Conservation (phyloP, 1,140 invertebrate species). For the Drosophila jambulina region DNA sequence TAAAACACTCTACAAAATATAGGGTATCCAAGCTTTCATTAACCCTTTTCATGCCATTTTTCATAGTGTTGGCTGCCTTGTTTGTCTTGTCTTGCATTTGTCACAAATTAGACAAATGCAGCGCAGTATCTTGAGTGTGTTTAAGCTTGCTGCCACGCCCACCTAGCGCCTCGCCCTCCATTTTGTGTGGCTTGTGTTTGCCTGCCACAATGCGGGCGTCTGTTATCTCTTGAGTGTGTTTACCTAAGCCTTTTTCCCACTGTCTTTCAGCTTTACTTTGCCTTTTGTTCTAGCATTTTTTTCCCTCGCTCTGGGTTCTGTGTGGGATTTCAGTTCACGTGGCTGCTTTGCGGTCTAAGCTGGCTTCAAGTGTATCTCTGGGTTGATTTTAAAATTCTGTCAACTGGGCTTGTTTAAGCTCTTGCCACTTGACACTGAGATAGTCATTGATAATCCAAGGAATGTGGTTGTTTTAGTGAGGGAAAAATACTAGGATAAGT, state of each 20-base stretch:
- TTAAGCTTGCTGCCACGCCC: slow-evolving; percentile 20
- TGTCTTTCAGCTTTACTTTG: slow-evolving; percentile 20
- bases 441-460: slow-evolving; percentile 59
- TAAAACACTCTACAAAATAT: not conserved
- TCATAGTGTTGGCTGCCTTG: slow-evolving; percentile 35
- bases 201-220: slow-evolving; percentile 43
- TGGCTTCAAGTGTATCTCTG: slow-evolving; percentile 36
- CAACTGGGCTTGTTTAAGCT: slow-evolving; percentile 41
- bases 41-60: slow-evolving; percentile 22
- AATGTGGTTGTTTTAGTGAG: not conserved
- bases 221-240: slow-evolving; percentile 67
- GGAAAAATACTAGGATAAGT: not conserved
- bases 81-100: slow-evolving; percentile 70
- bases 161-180: not conserved
- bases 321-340: slow-evolving; percentile 24
- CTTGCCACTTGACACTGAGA: slow-evolving; percentile 66
- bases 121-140: slow-evolving; percentile 39
- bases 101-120: slow-evolving; percentile 79
- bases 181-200: slow-evolving; percentile 35
- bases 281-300: slow-evolving; percentile 15
- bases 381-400: slow-evolving; percentile 31
- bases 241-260: slow-evolving; percentile 61
- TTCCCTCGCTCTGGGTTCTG: not conserved
- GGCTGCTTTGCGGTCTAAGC: slow-evolving; percentile 32
- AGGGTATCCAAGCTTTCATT: not conserved